These are phyloP conservation scores for Palythoa grandiflora DNA, from an alignment of 92 coral and sea anemone genomes.

Conservation along the genomic window DNA sequence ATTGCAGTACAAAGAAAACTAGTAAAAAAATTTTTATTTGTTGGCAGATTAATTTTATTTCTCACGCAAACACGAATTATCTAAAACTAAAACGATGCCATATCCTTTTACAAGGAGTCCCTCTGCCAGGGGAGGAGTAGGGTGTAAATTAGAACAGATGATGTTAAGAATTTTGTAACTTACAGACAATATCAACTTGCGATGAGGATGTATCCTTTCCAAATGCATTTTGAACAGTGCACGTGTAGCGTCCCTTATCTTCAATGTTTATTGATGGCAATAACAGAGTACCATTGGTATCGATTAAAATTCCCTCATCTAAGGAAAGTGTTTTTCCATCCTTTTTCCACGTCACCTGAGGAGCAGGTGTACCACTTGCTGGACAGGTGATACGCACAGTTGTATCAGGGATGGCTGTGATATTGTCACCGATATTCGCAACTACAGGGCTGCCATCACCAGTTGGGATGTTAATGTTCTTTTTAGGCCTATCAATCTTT, in stretches of 20 bases:
- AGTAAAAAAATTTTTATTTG: too few relatives aligned
- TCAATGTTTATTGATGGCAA: background rate
- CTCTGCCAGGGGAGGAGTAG: too few relatives aligned
- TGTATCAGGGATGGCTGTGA: slow-evolving; percentile 16
- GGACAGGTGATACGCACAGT: slow-evolving; percentile 10
- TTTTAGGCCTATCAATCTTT: slow-evolving; percentile 15
- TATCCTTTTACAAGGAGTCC: too few relatives aligned
- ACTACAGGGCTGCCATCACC: slow-evolving; percentile 16
- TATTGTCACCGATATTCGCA: slow-evolving; percentile 35
- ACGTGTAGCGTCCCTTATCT: slow-evolving; percentile 39
- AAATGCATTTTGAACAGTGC: background rate
- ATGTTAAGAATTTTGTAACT: background rate
- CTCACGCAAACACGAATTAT: too few relatives aligned
- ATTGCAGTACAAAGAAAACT: too few relatives aligned
- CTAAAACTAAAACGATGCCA: background rate
- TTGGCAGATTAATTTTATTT: too few relatives aligned
- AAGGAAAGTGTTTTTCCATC: slow-evolving; percentile 14
- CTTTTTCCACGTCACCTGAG: slow-evolving; percentile 19
- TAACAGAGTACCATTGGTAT: slow-evolving; percentile 1
- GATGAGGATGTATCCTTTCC: slow-evolving; percentile 24
- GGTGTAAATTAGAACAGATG: background rate
- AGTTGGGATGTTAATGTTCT: slow-evolving; percentile 14
- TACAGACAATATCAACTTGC: slow-evolving; percentile 7
- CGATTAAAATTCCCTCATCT: background rate
- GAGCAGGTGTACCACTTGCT: slow-evolving; percentile 16